A percentile compares a stretch with the other conserved stretches of the same genome.
These are phyloP conservation scores for Trachurus trachurus DNA, from an alignment of 2,797 vertebrate species.

Conservation along the genomic window DNA sequence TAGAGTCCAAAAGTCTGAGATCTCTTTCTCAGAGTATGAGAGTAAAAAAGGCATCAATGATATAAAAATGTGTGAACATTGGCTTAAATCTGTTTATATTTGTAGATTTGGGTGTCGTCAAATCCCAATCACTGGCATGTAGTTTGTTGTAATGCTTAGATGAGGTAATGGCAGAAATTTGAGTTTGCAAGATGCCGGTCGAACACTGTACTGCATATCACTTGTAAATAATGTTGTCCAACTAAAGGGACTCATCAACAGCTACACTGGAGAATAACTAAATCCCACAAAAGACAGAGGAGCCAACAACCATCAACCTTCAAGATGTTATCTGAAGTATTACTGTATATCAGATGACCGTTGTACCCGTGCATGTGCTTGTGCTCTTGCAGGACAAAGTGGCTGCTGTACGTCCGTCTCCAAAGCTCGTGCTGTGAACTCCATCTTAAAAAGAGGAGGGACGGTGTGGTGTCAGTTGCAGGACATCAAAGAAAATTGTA, in stretches of 20 bases:
- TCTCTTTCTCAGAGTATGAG: too few species aligned
- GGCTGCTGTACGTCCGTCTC: conserved; percentile 18
- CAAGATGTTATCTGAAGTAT: background rate
- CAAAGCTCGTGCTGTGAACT: background rate
- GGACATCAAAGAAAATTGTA: conserved; percentile 18
- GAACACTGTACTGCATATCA: too few species aligned
- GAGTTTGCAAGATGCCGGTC: background rate
- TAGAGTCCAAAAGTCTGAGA: too few species aligned
- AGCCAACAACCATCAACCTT: background rate
- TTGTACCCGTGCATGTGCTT: background rate
- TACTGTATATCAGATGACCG: background rate
- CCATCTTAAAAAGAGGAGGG: background rate
- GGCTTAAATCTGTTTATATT: too few species aligned
- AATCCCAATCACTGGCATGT: too few species aligned
- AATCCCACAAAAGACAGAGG: background rate
- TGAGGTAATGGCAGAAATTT: background rate
- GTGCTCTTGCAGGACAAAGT: background rate
- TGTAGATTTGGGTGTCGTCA: too few species aligned
- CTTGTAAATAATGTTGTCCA: too few species aligned
- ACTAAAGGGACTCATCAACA: too few species aligned
- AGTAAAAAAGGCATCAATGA: too few species aligned
- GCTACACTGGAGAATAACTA: background rate
- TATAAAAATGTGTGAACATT: too few species aligned
- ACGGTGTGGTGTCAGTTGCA: background rate
- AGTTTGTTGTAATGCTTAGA: too few species aligned